phyloP scores from a whole-genome alignment of 2,888 invertebrate genomes.

The Sericinus montela region DNA sequence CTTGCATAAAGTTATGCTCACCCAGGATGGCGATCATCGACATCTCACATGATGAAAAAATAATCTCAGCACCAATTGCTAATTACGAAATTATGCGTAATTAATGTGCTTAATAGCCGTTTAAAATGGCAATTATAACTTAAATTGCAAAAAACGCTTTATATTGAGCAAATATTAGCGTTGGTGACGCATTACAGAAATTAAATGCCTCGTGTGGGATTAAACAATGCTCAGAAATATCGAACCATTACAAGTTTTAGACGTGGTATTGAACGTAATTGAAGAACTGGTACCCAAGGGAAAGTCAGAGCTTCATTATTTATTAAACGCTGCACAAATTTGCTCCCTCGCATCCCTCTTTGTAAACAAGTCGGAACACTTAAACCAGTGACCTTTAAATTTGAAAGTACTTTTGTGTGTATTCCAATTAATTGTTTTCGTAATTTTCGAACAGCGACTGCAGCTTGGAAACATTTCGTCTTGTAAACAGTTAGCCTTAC shows the following conservation, averaged over 20 bases:
- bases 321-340: no score
- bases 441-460: constrained; percentile 27
- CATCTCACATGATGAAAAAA: constrained; percentile 44
- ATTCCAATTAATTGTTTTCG: constrained; percentile 38
- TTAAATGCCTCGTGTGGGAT: no score
- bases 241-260: no score
- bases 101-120: neutral
- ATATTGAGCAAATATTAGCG: no score
- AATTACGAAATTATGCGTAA: neutral
- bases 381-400: constrained; percentile 57
- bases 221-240: neutral
- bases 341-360: constrained; percentile 32
- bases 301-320: no score
- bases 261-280: no score
- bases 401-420: constrained; percentile 32
- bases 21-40: constrained; percentile 33
- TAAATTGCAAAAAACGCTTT: neutral
- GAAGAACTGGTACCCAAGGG: no score
- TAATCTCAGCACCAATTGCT: constrained; percentile 23
- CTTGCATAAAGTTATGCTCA: constrained; percentile 23
- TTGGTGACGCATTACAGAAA: no score
- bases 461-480: constrained; percentile 30
- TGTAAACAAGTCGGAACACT: constrained; percentile 39
- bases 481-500: constrained; percentile 45
- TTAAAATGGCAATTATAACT: neutral